Evolutionary conservation across 2,888 invertebrate species (phyloP), one percentile per base, ranked within the genome.

Genomic region (Sipunculus nudus): DNA sequence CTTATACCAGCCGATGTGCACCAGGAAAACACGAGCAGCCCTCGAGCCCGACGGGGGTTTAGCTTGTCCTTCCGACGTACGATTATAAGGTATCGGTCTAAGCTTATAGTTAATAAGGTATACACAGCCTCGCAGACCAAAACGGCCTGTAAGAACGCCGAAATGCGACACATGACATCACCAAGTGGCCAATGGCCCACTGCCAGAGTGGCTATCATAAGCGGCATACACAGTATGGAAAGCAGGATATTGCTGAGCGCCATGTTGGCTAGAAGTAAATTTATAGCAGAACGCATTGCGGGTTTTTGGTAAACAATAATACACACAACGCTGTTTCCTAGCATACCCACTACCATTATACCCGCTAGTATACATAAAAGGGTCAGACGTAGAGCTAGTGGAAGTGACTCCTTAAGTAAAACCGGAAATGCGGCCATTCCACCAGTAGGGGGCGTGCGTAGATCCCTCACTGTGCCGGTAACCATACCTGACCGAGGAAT

Each of bases 241-340:
- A 76, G 63, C 4, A 74, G 38, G 4, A 77, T 64, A 56, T 79
- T 74, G 28, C 74, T 67, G 2, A 75, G 40, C 6, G 79, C 78
- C 68, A 79, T 72, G 54, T 74, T 75, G 10, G 78, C 75, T 28
- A 80, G 64, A 5, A 79, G 64, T 6, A 79, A 56, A 59, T 80
- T 80, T 57, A 79, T 79, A 40, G 77, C 75, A 0, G 79, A 79
- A 10, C 78, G 64, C 80, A 80, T 79, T 29, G 75, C 66, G 0
- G 75, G 70, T 59, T 78, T 77, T 25, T 73, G 70, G 52, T 73
- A 74, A 16, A 79, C 76, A 23, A 79, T 67, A 21, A 75, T 53
- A 53, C 78, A 78, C 13, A 77, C 70, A n/a, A 78, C 46, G 8
- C 61, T 52, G 60, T 80, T 80, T 10, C 79, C 79, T 10, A 60